These are phyloP conservation scores for Zalophus californianus DNA, from an alignment of 2,797 vertebrate genomes.

Conservation along the genomic window DNA sequence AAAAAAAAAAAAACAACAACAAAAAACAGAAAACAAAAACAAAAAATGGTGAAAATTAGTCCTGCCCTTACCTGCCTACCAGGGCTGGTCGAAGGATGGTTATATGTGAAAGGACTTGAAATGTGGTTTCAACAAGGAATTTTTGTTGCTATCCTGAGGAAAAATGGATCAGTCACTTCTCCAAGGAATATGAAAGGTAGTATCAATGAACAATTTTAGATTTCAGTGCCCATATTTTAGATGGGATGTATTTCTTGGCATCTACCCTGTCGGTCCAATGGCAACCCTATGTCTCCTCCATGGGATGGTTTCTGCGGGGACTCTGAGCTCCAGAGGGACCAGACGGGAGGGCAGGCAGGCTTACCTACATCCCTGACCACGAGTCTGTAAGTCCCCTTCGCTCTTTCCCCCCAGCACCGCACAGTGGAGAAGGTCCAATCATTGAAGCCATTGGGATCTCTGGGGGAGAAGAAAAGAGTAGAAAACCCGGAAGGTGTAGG, in stretches of 20 bases:
- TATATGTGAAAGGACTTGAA: slow-evolving; percentile 71
- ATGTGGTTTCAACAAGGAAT: slow-evolving; percentile 73
- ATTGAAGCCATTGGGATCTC: slow-evolving; percentile 92
- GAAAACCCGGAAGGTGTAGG: background rate
- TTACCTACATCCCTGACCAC: slow-evolving; percentile 93
- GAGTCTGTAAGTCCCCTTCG: slow-evolving; percentile 92
- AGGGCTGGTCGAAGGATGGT: slow-evolving; percentile 50
- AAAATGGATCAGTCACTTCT: slow-evolving; percentile 60
- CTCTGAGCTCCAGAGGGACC: background rate
- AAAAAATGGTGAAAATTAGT: slow-evolving; percentile 41
- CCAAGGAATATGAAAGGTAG: slow-evolving; percentile 10
- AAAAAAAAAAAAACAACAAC: background rate
- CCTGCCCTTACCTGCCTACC: slow-evolving; percentile 70
- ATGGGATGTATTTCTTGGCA: background rate
- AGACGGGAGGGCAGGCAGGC: slow-evolving; percentile 47
- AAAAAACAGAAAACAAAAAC: background rate
- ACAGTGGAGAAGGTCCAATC: slow-evolving; percentile 99
- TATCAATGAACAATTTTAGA: background rate
- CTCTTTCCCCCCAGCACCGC: slow-evolving; percentile 97
- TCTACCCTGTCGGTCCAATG: background rate
- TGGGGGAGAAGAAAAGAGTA: slow-evolving; percentile 70
- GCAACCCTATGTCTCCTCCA: background rate
- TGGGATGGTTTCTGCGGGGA: background rate
- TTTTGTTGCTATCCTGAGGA: slow-evolving; percentile 67
- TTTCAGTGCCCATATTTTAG: background rate